Conservation (phyloP, 2,797 vertebrate genomes). For the Mormyrus proboscirostris region DNA sequence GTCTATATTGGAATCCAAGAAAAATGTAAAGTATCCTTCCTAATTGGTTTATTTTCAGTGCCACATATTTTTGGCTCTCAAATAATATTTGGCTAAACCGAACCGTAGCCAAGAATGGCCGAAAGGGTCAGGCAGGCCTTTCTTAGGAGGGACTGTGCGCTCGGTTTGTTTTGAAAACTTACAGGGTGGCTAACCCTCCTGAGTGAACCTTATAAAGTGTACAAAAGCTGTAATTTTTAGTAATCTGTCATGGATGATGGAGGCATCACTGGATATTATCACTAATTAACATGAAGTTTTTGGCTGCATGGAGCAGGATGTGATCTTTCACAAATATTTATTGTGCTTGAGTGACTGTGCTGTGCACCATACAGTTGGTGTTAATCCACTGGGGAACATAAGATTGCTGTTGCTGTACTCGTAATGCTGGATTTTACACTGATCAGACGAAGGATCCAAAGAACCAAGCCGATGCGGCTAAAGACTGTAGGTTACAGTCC, state of each 20-base stretch:
- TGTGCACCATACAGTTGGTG: neutral
- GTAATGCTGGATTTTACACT: neutral
- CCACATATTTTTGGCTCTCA: constrained; percentile 5
- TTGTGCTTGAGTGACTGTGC: neutral
- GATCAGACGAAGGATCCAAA: neutral
- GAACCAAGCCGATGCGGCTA: neutral
- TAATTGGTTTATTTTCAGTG: constrained; percentile 24
- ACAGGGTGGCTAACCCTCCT: neutral
- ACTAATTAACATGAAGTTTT: neutral
- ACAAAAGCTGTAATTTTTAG: neutral
- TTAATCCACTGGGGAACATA: neutral
- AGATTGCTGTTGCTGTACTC: neutral
- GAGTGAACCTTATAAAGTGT: neutral
- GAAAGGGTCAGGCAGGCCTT: neutral
- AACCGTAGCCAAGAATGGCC: neutral
- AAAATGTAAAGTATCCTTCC: constrained; percentile 20
- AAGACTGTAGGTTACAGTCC: neutral
- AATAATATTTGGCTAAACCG: constrained; percentile 1
- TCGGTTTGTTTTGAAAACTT: neutral
- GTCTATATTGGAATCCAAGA: constrained; percentile 11
- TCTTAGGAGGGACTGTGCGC: neutral
- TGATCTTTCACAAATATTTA: neutral
- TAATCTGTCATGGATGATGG: neutral
- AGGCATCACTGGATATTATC: neutral
- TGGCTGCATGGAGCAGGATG: neutral